phyloP scores from a whole-genome alignment of 2,797 vertebrate genomes.

The Oophaga sylvatica region DNA sequence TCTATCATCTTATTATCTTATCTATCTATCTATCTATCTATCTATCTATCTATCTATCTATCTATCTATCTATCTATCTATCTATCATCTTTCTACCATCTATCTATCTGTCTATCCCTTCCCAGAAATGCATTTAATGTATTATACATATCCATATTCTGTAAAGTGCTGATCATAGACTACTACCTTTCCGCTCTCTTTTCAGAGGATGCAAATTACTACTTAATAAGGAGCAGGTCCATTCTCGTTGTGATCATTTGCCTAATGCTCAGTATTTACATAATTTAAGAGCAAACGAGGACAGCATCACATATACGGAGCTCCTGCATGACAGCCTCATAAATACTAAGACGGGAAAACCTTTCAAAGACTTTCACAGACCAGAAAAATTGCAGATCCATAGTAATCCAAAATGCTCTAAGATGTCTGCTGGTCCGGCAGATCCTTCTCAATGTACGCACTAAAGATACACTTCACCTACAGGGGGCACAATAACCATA shows the following conservation, averaged over 20 bases:
- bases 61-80: too few relatives aligned
- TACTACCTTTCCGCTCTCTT: background rate
- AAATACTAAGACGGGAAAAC: constrained; percentile 13
- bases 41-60: too few relatives aligned
- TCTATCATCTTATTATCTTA: too few relatives aligned
- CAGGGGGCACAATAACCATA: background rate
- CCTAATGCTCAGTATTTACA: constrained; percentile 33
- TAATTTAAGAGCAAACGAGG: constrained; percentile 31
- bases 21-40: too few relatives aligned
- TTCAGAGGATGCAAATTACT: background rate
- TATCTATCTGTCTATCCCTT: background rate
- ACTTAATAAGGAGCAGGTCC: background rate
- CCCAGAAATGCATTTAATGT: background rate
- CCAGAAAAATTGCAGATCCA: background rate
- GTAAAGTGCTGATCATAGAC: background rate
- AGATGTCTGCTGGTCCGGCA: background rate
- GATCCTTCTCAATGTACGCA: background rate
- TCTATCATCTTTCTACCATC: background rate
- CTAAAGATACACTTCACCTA: background rate
- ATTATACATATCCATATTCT: background rate
- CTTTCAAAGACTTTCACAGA: background rate
- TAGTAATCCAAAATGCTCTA: background rate
- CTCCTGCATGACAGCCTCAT: constrained; percentile 4
- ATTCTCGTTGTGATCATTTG: constrained; percentile 7
- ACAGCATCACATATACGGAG: background rate